Evolutionary conservation across 2,113 vertebrate species (phyloP).

Genomic region (crab-eating macaque (Macaca fascicularis)): T2T-MFA8v1.1 NC_088395.1:157426501-157427000

Average conservation of each 20-base stretch:
- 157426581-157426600: neutral
- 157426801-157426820: neutral
- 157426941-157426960: neutral
- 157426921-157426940: neutral
- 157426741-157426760: neutral
- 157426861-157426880: neutral
- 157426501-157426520: neutral
- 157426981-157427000: neutral
- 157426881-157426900: neutral
- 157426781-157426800: neutral
- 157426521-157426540: slow-evolving; percentile 16
- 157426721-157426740: neutral
- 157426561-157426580: neutral
- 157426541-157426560: neutral
- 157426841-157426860: too few species aligned
- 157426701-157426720: neutral
- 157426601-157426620: neutral
- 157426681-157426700: neutral
- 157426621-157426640: neutral
- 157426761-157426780: neutral
- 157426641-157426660: neutral
- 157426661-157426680: neutral
- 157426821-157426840: too few species aligned
- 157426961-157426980: slow-evolving; percentile 18
- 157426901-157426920: neutral